A percentile compares a stretch with the other conserved stretches of the same genome.
phyloP scores from a whole-genome alignment of 1,140 invertebrate genomes.

The Aphaenogaster ashmeadi region DNA sequence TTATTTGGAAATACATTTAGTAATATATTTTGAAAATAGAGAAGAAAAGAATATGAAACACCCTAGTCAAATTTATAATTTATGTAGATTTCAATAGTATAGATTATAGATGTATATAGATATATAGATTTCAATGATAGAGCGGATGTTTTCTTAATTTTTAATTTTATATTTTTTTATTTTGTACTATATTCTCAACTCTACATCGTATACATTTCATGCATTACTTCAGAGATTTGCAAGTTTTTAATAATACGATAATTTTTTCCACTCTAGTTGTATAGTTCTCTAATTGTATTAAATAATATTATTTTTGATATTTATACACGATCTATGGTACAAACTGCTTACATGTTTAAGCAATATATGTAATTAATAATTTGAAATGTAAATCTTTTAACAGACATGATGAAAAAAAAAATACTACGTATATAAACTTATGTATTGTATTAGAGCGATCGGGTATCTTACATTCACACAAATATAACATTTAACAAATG shows the following conservation, averaged over 20 bases:
- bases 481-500: conserved; percentile 3
- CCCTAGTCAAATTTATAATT: not conserved
- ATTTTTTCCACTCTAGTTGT: not conserved
- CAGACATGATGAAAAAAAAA: not conserved
- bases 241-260: not conserved
- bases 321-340: not conserved
- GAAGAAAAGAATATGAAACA: not conserved
- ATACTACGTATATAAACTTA: not conserved
- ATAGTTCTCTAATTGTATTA: not conserved
- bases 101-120: no score
- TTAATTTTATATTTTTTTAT: conserved; percentile 1
- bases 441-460: not conserved
- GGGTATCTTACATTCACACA: not conserved
- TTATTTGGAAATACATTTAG: not conserved
- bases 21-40: not conserved
- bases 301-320: conserved; percentile 20
- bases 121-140: not conserved
- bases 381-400: not conserved
- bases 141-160: not conserved
- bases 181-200: not conserved
- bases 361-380: not conserved
- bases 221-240: not conserved
- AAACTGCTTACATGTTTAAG: not conserved
- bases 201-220: conserved; percentile 5
- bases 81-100: not conserved